Evolutionary conservation across 2,888 invertebrate species (phyloP).

Genomic region (Nebria brevicollis): DNA sequence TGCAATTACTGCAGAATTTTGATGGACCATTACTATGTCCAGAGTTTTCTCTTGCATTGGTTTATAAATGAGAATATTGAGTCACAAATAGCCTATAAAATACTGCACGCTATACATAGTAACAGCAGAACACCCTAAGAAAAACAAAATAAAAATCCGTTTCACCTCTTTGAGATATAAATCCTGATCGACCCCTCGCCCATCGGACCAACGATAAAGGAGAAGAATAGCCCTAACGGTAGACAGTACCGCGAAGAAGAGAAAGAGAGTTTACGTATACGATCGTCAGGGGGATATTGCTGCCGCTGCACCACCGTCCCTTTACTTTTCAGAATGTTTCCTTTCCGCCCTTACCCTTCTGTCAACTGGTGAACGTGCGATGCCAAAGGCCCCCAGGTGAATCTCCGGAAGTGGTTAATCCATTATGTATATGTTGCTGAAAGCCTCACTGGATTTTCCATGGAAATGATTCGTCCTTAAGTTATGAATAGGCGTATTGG

Average conservation of each 20-base stretch:
- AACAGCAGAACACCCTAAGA: background rate
- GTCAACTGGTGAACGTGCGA: background rate
- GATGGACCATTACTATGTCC: background rate
- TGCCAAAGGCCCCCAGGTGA: slow-evolving; percentile 52
- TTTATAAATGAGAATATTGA: background rate
- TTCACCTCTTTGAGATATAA: slow-evolving; percentile 21
- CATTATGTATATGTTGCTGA: slow-evolving; percentile 59
- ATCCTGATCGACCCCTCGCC: slow-evolving; percentile 18
- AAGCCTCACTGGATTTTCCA: slow-evolving; percentile 56
- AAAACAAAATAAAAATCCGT: slow-evolving; percentile 18
- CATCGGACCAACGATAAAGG: slow-evolving; percentile 19
- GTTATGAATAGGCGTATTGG: slow-evolving; percentile 31
- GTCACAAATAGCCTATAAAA: slow-evolving; percentile 12
- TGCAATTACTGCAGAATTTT: too few species aligned
- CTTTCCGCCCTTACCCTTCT: background rate
- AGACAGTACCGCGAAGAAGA: slow-evolving; percentile 6
- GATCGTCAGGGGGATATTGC: slow-evolving; percentile 2
- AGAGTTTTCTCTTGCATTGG: background rate
- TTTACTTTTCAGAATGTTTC: background rate
- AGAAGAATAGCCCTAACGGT: slow-evolving; percentile 11
- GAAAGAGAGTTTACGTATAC: slow-evolving; percentile 7
- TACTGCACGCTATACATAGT: background rate
- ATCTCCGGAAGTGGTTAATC: slow-evolving; percentile 58
- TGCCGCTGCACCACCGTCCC: background rate
- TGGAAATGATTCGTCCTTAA: slow-evolving; percentile 54